phyloP scores from a whole-genome alignment of 2,888 invertebrate genomes.

The Leptopilina syphax region DNA sequence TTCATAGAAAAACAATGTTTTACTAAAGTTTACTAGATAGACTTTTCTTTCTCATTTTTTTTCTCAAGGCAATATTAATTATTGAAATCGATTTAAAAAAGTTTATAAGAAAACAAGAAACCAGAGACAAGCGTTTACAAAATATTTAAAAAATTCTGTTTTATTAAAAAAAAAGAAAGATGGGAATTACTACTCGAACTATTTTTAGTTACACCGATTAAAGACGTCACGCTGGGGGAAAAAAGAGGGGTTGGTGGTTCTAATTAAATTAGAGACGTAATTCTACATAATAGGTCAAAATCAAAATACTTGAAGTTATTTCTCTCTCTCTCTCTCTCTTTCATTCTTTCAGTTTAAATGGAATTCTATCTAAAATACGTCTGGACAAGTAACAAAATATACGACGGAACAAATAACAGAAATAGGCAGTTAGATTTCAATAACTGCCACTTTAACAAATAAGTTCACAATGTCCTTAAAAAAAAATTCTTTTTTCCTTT shows the following conservation, averaged over 20 bases:
- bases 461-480: conserved; percentile 21
- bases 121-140: conserved; percentile 36
- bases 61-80: conserved; percentile 38
- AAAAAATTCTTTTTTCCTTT: not conserved
- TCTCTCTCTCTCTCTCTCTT: not conserved
- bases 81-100: not conserved
- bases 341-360: conserved; percentile 16
- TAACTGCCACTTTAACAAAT: conserved; percentile 22
- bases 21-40: conserved; percentile 36
- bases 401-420: conserved; percentile 36
- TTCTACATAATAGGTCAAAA: conserved; percentile 21
- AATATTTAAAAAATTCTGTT: conserved; percentile 39
- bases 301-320: conserved; percentile 21
- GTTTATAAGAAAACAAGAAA: conserved; percentile 40
- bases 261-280: conserved; percentile 20
- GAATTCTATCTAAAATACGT: conserved; percentile 21
- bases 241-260: not conserved
- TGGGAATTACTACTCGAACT: not conserved
- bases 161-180: not conserved
- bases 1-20: conserved; percentile 11
- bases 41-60: conserved; percentile 14
- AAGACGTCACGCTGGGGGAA: not conserved
- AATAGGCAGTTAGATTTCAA: not conserved
- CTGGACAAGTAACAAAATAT: conserved; percentile 37
- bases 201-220: conserved; percentile 4